Conservation (phyloP, 2,113 vertebrate species). For the Chloropsis hardwickii region DNA sequence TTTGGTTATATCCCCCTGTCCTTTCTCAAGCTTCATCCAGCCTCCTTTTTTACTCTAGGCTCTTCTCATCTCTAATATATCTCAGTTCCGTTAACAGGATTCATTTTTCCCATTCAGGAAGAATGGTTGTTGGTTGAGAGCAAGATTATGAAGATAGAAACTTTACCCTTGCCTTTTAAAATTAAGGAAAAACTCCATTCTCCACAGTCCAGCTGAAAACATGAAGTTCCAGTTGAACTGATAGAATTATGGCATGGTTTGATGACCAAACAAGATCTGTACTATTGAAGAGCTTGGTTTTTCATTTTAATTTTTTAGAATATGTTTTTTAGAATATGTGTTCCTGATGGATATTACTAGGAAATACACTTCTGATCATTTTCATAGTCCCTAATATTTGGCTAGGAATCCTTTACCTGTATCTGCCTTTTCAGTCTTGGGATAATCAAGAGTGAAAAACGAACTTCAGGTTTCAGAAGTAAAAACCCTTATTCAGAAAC, state of each 20-base stretch:
- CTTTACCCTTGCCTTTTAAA: background rate
- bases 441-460: background rate
- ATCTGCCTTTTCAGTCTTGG: background rate
- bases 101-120: background rate
- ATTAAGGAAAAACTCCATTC: background rate
- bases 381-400: background rate
- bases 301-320: background rate
- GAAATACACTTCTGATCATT: background rate
- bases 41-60: background rate
- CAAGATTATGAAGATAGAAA: background rate
- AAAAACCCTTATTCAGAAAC: background rate
- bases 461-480: background rate
- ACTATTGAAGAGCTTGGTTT: background rate
- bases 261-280: background rate
- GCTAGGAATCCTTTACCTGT: background rate
- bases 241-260: background rate
- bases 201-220: background rate
- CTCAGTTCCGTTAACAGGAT: background rate
- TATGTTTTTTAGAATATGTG: background rate
- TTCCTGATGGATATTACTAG: background rate
- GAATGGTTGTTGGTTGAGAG: background rate
- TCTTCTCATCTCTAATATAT: background rate
- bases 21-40: background rate
- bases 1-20: background rate
- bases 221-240: background rate